Conservation (phyloP, 2,888 invertebrate species). For the Tupiocoris notatus region DNA sequence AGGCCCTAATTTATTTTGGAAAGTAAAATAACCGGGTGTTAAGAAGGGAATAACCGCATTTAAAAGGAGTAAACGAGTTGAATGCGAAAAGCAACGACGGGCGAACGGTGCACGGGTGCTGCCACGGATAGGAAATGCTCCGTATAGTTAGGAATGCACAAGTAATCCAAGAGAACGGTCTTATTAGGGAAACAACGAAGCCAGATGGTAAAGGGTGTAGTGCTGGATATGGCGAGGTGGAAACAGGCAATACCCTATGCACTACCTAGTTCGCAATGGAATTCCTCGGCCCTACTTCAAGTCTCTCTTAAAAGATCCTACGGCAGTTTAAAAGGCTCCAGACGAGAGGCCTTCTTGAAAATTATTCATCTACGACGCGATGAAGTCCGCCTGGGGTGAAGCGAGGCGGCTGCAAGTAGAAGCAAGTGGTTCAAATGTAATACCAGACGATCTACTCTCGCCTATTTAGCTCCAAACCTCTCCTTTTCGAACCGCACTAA, state of each 20-base stretch:
- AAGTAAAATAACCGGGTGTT: conserved; percentile 28
- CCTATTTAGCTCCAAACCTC: background rate
- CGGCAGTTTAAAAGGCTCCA: conserved; percentile 29
- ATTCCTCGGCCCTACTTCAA: conserved; percentile 25
- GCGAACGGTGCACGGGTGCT: background rate
- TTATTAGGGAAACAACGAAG: conserved; percentile 23
- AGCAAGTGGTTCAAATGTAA: background rate
- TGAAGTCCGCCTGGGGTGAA: background rate
- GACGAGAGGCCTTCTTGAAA: conserved; percentile 14
- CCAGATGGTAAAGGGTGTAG: background rate
- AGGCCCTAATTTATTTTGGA: conserved; percentile 28
- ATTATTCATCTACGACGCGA: conserved; percentile 24
- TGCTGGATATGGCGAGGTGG: background rate
- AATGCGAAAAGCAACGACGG: conserved; percentile 4
- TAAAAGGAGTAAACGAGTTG: conserved; percentile 20
- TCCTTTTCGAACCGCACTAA: too few relatives aligned
- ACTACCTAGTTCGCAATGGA: conserved; percentile 23
- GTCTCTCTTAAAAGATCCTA: conserved; percentile 27
- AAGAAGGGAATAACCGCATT: conserved; percentile 28
- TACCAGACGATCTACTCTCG: background rate
- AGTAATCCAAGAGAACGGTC: conserved; percentile 32
- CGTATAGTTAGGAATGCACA: conserved; percentile 30
- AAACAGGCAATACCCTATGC: conserved; percentile 14
- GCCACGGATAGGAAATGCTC: background rate
- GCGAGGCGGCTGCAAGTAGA: background rate